phyloP scores from a whole-genome alignment of 2,888 invertebrate genomes.

The Hydrotaea cyrtoneurina region DNA sequence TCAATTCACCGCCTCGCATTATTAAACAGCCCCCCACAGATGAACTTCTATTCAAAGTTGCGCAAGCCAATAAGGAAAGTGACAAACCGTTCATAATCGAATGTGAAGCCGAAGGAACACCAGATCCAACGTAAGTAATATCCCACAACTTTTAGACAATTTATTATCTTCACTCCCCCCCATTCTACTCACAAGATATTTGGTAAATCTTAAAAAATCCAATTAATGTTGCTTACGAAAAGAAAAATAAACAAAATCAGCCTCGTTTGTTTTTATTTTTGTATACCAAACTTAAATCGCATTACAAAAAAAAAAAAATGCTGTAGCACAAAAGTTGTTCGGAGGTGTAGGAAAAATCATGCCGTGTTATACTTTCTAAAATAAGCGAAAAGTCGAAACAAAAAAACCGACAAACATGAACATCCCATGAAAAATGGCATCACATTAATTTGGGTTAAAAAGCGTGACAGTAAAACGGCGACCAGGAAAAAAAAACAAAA shows the following conservation, averaged over 20 bases:
- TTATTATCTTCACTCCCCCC: background rate
- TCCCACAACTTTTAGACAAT: background rate
- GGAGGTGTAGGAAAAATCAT: background rate
- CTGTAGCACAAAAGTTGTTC: too few relatives aligned
- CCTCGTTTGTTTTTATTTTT: background rate
- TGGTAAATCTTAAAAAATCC: conserved; percentile 9
- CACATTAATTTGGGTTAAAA: conserved; percentile 38
- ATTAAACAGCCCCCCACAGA: conserved; percentile 95
- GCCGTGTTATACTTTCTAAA: conserved; percentile 17
- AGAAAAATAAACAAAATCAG: background rate
- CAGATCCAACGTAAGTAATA: conserved; percentile 92
- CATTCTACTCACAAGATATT: background rate
- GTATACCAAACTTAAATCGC: background rate
- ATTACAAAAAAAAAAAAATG: background rate
- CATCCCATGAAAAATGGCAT: background rate
- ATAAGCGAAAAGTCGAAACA: background rate
- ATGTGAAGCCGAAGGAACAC: conserved; percentile 98
- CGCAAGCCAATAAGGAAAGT: conserved; percentile 89
- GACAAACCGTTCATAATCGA: conserved; percentile 97
- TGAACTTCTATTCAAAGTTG: conserved; percentile 95
- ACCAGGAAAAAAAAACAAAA: background rate
- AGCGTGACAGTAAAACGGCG: conserved; percentile 12
- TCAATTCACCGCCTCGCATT: conserved; percentile 94
- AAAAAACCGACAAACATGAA: too few relatives aligned
- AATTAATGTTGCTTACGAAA: conserved; percentile 14